Percentiles rank a stretch among this genome's conserved stretches.
Evolutionary conservation across 2,797 vertebrate species (phyloP).

Genomic region (Alosa sapidissima): DNA sequence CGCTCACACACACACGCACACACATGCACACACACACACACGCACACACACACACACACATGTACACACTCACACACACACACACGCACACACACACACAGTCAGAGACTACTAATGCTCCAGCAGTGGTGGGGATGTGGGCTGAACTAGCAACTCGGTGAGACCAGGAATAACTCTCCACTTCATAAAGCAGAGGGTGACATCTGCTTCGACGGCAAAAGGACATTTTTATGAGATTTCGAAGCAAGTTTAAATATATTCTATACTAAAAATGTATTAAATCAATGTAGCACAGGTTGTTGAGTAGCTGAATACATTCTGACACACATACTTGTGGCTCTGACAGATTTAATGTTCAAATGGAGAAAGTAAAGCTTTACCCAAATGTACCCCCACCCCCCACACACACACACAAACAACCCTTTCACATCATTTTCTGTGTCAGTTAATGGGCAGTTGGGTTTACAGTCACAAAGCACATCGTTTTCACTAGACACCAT

Average conservation of each 20-base stretch:
- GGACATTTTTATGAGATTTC: constrained; percentile 15
- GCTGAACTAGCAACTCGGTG: not conserved
- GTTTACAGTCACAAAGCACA: not conserved
- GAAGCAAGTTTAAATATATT: not conserved
- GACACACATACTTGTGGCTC: not conserved
- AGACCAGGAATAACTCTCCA: not conserved
- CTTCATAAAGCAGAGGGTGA: not conserved
- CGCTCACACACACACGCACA: too few species aligned
- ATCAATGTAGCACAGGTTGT: not conserved
- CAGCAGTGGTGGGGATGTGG: not conserved
- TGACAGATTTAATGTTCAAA: not conserved
- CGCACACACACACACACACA: not conserved
- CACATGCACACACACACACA: not conserved
- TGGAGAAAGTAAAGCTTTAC: not conserved
- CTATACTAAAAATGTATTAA: not conserved
- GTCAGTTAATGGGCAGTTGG: not conserved
- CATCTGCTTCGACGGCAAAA: not conserved
- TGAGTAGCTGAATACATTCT: not conserved
- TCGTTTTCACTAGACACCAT: not conserved
- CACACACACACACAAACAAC: too few species aligned
- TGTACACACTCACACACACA: not conserved
- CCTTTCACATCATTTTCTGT: not conserved
- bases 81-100: not conserved
- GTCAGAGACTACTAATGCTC: not conserved
- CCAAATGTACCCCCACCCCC: not conserved